Percentiles rank a stretch among this genome's conserved stretches.
Conservation (phyloP, 2,797 vertebrate species). For the Coregonus sp. region DNA sequence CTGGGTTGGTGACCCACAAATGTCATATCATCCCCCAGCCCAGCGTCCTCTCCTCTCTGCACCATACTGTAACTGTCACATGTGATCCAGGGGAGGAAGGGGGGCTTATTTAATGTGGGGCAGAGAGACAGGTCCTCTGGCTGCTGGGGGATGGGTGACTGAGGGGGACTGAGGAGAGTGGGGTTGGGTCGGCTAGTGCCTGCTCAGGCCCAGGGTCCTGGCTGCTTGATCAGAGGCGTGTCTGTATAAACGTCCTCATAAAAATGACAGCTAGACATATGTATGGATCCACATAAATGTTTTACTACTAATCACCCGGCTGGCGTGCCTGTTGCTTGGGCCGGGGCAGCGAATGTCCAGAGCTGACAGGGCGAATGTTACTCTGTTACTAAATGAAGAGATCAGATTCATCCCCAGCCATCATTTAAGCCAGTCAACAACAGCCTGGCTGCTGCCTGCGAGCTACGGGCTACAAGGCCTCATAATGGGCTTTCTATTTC, state of each 20-base stretch:
- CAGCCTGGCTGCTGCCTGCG: slow-evolving; percentile 59
- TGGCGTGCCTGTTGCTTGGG: slow-evolving; percentile 23
- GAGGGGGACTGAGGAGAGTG: neutral
- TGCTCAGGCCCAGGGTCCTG: slow-evolving; percentile 27
- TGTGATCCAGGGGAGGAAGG: neutral
- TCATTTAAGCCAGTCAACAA: slow-evolving; percentile 82
- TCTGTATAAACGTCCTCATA: slow-evolving; percentile 91
- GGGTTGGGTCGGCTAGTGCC: neutral
- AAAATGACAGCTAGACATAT: slow-evolving; percentile 96
- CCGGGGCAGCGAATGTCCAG: slow-evolving; percentile 1
- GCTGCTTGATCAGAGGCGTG: slow-evolving; percentile 66
- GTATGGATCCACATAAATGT: slow-evolving; percentile 95
- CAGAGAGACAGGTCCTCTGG: neutral
- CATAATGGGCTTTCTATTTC: slow-evolving; percentile 81
- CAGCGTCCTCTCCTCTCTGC: neutral
- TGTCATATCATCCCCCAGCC: neutral
- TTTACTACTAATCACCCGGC: slow-evolving; percentile 96
- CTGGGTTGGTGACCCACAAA: slow-evolving; percentile 1
- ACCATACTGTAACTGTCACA: neutral
- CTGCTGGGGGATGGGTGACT: neutral
- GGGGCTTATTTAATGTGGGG: neutral
- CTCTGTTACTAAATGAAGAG: slow-evolving; percentile 78
- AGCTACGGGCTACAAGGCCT: slow-evolving; percentile 52
- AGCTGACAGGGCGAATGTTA: too few species aligned
- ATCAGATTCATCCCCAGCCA: slow-evolving; percentile 71